phyloP scores from a whole-genome alignment of 2,797 vertebrate genomes.

The Mionectes olivaceus region DNA sequence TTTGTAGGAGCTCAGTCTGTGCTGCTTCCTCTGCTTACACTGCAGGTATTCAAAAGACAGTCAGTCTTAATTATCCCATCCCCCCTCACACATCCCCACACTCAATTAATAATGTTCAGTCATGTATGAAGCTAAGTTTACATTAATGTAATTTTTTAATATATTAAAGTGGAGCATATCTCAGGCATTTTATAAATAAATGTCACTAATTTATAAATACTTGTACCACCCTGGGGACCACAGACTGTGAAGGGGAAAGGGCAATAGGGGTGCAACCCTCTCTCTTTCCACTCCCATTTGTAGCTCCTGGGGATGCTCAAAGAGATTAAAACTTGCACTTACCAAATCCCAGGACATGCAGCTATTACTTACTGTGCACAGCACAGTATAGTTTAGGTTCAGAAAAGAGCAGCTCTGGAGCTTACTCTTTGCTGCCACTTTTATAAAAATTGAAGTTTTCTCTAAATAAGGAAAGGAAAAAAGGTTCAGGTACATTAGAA shows the following conservation, averaged over 20 bases:
- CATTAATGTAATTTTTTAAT: constrained; percentile 59
- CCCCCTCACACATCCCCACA: constrained; percentile 55
- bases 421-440: neutral
- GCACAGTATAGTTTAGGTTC: neutral
- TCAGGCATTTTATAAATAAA: constrained; percentile 61
- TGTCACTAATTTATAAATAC: constrained; percentile 64
- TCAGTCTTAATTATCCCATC: constrained; percentile 58
- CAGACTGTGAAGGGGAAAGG: constrained; percentile 40
- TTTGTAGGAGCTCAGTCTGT: constrained; percentile 34
- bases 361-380: constrained; percentile 36
- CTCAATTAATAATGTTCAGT: constrained; percentile 70
- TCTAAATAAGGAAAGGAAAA: neutral
- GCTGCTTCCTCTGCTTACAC: constrained; percentile 56
- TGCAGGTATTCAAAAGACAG: constrained; percentile 55
- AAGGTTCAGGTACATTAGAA: neutral
- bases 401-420: neutral
- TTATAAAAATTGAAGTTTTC: neutral
- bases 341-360: constrained; percentile 41
- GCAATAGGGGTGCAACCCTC: constrained; percentile 40
- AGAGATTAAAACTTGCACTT: constrained; percentile 61
- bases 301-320: constrained; percentile 50
- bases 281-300: constrained; percentile 40
- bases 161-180: constrained; percentile 18
- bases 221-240: neutral
- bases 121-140: constrained; percentile 65